phyloP scores from a whole-genome alignment of 2,888 invertebrate species.

The Dynastes maya region DNA sequence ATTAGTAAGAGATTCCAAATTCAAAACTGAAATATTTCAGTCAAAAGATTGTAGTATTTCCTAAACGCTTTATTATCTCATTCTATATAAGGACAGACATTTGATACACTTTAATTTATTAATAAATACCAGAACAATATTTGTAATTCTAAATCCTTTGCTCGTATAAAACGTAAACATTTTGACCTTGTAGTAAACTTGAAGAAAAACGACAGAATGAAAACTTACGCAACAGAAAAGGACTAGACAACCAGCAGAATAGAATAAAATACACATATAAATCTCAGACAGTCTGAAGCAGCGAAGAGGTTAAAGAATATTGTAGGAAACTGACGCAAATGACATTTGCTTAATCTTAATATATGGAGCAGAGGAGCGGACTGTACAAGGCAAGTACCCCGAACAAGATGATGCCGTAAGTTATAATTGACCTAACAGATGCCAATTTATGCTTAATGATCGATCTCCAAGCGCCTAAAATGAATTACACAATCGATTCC shows the following conservation, averaged over 20 bases:
- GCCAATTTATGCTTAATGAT: slow-evolving; percentile 38
- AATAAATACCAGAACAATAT: too few relatives aligned
- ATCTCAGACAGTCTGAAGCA: neutral
- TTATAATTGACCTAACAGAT: slow-evolving; percentile 37
- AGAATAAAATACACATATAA: neutral
- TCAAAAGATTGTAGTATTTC: too few relatives aligned
- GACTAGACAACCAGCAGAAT: neutral
- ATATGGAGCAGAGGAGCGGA: neutral
- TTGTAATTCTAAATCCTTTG: neutral
- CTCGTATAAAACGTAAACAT: neutral
- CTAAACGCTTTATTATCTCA: too few relatives aligned
- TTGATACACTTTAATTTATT: too few relatives aligned
- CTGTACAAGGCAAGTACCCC: neutral
- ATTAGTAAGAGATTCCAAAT: too few relatives aligned
- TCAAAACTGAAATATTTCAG: too few relatives aligned
- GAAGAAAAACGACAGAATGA: slow-evolving; percentile 1
- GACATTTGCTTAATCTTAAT: slow-evolving; percentile 11
- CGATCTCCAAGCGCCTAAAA: slow-evolving; percentile 6
- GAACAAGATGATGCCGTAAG: neutral
- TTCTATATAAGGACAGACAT: too few relatives aligned
- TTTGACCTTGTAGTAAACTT: slow-evolving; percentile 1
- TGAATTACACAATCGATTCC: slow-evolving; percentile 7
- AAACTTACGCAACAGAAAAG: too few relatives aligned
- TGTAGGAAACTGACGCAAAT: neutral
- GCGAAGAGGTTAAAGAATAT: neutral